Base-by-base conservation (phyloP, 2,888 invertebrate genomes). In the Eupithecia insigniata region DNA sequence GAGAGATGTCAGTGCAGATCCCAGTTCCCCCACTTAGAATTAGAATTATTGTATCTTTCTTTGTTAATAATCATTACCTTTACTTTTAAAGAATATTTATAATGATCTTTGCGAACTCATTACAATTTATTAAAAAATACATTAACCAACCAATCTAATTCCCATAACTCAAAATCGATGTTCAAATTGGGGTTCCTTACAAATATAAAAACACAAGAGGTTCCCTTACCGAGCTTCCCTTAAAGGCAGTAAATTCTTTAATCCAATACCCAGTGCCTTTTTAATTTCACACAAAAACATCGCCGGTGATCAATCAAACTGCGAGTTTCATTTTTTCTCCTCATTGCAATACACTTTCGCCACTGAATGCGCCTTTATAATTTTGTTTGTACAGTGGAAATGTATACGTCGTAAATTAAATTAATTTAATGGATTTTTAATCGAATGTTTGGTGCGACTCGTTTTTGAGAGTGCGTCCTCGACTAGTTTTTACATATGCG, bases 301-400 rank as follows among this genome's bases (percentile, higher is more conserved):
- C 88, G 88, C 82, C 86, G 93, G 94, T 94, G 93, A 94, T 94
- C 94, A 94, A 94, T 94, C 94, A 94, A 92, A 90, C 88, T 88
- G 88, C 87, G 85, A 90, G 85, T 86, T 85, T 87, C 85, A 32
- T 86, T 90, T 89, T 92, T 90, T 90, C 89, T 90, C 89, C 88
- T 89, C 89, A 90, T 89, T 90, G 91, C 92, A 91, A 89, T 91
- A 90, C 89, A 89, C 91, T 93, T 92, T 92, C 89, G 92, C 87
- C 87, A 86, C 85, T 90, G 87, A 91, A 90, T 90, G 89, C 85
- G 85, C 84, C 86, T 89, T 89, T 89, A 89, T 90, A 89, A 89
- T 89, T 91, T 88, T 91, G 89, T 92, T 92, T 92, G 90, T 87
- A 85, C 88, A 90, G 88, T 91, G 89, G 87, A 90, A 92, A 89